Conservation (phyloP, 2,113 vertebrate genomes). For the Ictalurus punctatus region DNA sequence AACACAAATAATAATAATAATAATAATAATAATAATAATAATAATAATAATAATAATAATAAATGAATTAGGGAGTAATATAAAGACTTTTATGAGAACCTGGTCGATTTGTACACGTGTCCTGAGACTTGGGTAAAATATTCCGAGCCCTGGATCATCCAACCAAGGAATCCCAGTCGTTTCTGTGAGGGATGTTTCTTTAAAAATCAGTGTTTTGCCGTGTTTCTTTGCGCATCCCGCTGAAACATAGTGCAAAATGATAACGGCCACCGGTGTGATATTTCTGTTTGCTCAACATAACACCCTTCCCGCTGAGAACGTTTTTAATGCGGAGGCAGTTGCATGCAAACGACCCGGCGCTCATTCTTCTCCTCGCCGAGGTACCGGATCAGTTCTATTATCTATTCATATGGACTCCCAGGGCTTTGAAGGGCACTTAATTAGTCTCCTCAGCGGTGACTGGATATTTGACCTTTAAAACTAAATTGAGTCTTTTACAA, state of each 20-base stretch:
- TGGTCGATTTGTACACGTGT: not conserved
- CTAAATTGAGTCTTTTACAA: slow-evolving; percentile 62
- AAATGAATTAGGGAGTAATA: not conserved
- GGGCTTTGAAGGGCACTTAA: slow-evolving; percentile 58
- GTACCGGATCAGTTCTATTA: slow-evolving; percentile 53
- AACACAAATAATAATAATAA: not conserved
- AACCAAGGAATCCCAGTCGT: not conserved
- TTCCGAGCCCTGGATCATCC: not conserved
- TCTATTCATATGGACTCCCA: slow-evolving; percentile 54
- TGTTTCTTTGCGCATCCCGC: slow-evolving; percentile 2
- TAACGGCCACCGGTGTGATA: slow-evolving; percentile 33
- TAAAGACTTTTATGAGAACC: not conserved
- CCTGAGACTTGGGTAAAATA: not conserved
- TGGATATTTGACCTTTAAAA: slow-evolving; percentile 63
- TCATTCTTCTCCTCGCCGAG: slow-evolving; percentile 35
- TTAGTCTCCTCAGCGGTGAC: slow-evolving; percentile 58
- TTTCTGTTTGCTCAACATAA: slow-evolving; percentile 52
- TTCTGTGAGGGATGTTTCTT: slow-evolving; percentile 18
- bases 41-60: not conserved
- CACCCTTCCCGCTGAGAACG: slow-evolving; percentile 45
- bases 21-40: not conserved
- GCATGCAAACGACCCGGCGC: slow-evolving; percentile 48
- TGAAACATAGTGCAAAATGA: slow-evolving; percentile 2
- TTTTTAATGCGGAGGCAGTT: slow-evolving; percentile 37
- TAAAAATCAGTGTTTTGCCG: slow-evolving; percentile 10